Conservation (phyloP, 2,797 vertebrate species). For the Oophaga sylvatica region DNA sequence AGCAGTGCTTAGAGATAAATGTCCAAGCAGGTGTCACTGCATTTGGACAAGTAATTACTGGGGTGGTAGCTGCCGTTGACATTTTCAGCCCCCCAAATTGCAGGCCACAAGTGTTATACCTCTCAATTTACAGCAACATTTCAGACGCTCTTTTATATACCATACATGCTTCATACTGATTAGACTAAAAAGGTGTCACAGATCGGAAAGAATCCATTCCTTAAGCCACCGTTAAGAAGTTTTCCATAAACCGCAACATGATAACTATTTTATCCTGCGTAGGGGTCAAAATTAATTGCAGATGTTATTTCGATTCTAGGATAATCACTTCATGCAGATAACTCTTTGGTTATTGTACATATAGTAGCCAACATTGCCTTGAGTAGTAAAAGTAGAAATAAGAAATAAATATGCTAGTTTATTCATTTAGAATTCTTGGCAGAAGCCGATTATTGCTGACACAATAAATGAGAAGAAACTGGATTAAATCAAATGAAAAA, state of each 20-base stretch:
- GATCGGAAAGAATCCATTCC: conserved; percentile 12
- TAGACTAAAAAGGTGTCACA: conserved; percentile 31
- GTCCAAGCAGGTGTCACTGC: conserved; percentile 47
- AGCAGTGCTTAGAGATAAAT: conserved; percentile 53
- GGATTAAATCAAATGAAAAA: not conserved
- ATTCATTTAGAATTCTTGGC: conserved; percentile 1
- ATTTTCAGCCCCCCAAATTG: conserved; percentile 48
- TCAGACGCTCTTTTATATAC: conserved; percentile 34
- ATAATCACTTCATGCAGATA: conserved; percentile 32
- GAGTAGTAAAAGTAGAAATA: conserved; percentile 3
- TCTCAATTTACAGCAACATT: conserved; percentile 52
- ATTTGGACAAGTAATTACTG: conserved; percentile 50
- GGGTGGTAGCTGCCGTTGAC: conserved; percentile 34
- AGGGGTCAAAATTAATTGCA: not conserved
- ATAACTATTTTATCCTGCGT: conserved; percentile 7
- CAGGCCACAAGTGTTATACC: conserved; percentile 36
- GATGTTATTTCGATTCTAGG: not conserved
- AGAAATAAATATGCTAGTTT: conserved; percentile 7
- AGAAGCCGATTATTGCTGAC: not conserved
- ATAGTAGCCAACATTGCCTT: conserved; percentile 14
- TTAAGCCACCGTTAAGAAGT: conserved; percentile 19
- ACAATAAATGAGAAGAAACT: not conserved
- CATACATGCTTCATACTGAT: conserved; percentile 37
- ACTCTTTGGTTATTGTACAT: conserved; percentile 4
- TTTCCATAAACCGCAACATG: conserved; percentile 26